phyloP scores from a whole-genome alignment of 2,797 vertebrate genomes.

The Rhadinocentrus ornatus region DNA sequence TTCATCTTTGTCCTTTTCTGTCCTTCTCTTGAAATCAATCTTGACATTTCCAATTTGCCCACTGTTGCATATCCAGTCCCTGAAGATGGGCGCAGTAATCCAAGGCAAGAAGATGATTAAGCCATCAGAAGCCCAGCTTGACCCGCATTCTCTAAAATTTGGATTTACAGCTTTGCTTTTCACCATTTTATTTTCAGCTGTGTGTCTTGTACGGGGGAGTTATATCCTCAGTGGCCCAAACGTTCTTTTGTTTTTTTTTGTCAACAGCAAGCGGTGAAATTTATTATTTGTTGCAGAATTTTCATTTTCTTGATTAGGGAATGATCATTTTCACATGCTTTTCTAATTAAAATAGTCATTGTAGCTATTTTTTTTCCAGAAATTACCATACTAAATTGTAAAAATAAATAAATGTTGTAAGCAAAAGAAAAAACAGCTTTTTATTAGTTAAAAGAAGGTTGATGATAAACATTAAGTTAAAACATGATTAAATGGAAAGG shows the following conservation, averaged over 20 bases:
- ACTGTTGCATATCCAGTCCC: conserved; percentile 3
- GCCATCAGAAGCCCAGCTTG: not conserved
- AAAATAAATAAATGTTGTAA: no score
- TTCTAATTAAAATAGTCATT: no score
- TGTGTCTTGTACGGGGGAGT: not conserved
- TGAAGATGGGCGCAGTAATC: conserved; percentile 7
- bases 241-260: not conserved
- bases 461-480: no score
- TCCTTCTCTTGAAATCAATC: conserved; percentile 38
- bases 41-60: conserved; percentile 53
- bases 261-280: not conserved
- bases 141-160: not conserved
- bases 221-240: not conserved
- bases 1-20: conserved; percentile 39
- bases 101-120: conserved; percentile 4
- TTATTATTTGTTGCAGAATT: not conserved
- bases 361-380: no score
- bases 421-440: no score
- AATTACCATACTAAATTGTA: no score
- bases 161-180: conserved; percentile 1
- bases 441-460: no score
- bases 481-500: no score
- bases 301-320: not conserved
- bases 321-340: not conserved
- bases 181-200: not conserved